phyloP scores from a whole-genome alignment of 2,113 vertebrate species.

The Menidia beryllina region DNA sequence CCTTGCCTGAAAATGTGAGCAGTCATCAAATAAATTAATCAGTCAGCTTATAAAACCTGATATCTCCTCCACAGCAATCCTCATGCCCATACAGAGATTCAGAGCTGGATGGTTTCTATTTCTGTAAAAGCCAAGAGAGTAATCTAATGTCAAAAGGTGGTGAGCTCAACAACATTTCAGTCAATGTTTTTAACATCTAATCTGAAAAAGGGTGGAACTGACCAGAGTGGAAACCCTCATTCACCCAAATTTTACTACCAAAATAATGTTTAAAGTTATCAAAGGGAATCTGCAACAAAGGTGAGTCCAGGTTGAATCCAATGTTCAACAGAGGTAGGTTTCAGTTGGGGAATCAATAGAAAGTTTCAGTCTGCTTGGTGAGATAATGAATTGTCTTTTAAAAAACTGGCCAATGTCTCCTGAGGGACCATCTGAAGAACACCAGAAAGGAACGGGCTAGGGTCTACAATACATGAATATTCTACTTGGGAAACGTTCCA shows the following conservation, averaged over 20 bases:
- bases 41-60: slow-evolving; percentile 33
- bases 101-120: slow-evolving; percentile 8
- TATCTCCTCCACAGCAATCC: slow-evolving; percentile 25
- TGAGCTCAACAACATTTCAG: neutral
- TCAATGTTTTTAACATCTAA: neutral
- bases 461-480: too few species aligned
- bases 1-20: slow-evolving; percentile 22
- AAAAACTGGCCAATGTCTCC: neutral
- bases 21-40: slow-evolving; percentile 50
- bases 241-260: too few species aligned
- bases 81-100: slow-evolving; percentile 5
- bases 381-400: neutral
- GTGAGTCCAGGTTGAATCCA: neutral
- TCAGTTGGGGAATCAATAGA: neutral
- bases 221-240: too few species aligned
- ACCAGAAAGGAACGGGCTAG: too few species aligned
- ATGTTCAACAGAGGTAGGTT: neutral
- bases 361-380: neutral
- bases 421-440: too few species aligned
- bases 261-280: too few species aligned
- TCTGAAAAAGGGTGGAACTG: neutral
- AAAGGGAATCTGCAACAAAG: neutral
- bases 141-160: neutral
- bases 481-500: too few species aligned
- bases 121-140: neutral